Percentiles rank a stretch among this genome's conserved stretches.
Evolutionary conservation across 2,797 vertebrate species (phyloP).

Genomic region (Pseudochaenichthys georgianus): DNA sequence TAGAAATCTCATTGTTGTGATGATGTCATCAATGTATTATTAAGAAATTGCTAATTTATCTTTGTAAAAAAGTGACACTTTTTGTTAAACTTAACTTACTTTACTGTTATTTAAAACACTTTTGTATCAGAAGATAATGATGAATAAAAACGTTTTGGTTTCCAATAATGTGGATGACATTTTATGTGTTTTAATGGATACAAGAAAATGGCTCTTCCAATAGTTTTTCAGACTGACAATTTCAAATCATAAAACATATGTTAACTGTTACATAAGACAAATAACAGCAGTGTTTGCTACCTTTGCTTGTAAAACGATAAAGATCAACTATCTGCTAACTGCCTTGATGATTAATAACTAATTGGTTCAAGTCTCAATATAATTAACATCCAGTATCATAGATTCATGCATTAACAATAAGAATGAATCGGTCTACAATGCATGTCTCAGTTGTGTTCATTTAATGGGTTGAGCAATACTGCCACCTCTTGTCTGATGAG

Average conservation of each 20-base stretch:
- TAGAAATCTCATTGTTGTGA: slow-evolving; percentile 79
- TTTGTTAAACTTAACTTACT: too few relatives aligned
- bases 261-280: not conserved
- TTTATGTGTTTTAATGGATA: not conserved
- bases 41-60: slow-evolving; percentile 98
- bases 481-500: slow-evolving; percentile 67
- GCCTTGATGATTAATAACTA: not conserved
- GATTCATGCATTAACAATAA: not conserved
- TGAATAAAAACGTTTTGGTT: slow-evolving; percentile 82
- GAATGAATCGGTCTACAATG: not conserved
- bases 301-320: not conserved
- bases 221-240: not conserved
- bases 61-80: slow-evolving; percentile 83
- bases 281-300: not conserved
- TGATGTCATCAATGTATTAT: slow-evolving; percentile 91
- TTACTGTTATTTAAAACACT: slow-evolving; percentile 85
- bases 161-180: slow-evolving; percentile 36
- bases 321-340: not conserved
- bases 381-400: not conserved
- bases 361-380: not conserved
- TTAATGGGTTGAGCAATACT: slow-evolving; percentile 62
- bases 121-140: slow-evolving; percentile 87
- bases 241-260: not conserved
- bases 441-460: not conserved
- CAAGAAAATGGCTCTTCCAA: not conserved